A percentile compares a stretch with the other conserved stretches of the same genome.
Evolutionary conservation across 2,797 vertebrate genomes (phyloP).

Genomic region (Paramormyrops hopkinsi): DNA sequence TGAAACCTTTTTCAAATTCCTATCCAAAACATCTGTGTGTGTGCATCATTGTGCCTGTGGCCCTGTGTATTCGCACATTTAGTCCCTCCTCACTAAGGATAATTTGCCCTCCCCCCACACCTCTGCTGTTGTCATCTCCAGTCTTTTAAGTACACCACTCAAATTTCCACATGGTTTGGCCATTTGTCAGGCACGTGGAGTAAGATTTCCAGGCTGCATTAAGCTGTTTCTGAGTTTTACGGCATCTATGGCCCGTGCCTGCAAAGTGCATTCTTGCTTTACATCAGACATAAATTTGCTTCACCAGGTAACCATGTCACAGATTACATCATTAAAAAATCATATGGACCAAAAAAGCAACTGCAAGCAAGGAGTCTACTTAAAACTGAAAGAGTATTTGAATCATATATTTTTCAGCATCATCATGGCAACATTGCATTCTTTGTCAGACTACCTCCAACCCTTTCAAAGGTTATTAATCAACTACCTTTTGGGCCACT

Average conservation of each 20-base stretch:
- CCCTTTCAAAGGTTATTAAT: not conserved
- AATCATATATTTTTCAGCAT: not conserved
- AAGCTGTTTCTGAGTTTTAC: not conserved
- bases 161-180: not conserved
- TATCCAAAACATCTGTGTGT: not conserved
- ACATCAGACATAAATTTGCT: not conserved
- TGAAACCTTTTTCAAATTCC: not conserved
- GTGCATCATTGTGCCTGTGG: not conserved
- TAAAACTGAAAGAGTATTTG: not conserved
- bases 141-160: not conserved
- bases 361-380: not conserved
- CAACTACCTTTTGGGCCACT: not conserved
- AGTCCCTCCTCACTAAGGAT: not conserved
- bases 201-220: not conserved
- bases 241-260: not conserved
- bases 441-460: not conserved
- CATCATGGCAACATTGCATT: not conserved
- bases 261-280: not conserved
- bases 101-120: not conserved
- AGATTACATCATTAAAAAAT: not conserved
- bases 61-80: not conserved
- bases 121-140: not conserved
- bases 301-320: not conserved
- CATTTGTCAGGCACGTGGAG: not conserved
- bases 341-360: not conserved